Evolutionary conservation across 2,797 vertebrate species (phyloP).

Genomic region (Mormyrops attenuatus): DNA sequence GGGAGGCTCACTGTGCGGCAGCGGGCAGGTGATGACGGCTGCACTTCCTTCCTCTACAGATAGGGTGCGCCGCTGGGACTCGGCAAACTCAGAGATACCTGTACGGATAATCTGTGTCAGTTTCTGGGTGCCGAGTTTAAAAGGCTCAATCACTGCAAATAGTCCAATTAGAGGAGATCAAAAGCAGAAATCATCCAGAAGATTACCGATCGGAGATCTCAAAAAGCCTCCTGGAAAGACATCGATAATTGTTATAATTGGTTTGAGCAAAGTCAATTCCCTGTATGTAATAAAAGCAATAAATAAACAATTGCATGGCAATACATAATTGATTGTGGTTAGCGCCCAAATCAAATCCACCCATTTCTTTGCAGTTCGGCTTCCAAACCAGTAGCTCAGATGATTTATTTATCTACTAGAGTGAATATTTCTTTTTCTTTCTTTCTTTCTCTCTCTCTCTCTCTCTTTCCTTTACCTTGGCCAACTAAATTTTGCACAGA

Average conservation of each 20-base stretch:
- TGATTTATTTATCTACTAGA: no score
- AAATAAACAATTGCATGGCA: background rate
- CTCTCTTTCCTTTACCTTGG: background rate
- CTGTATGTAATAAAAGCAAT: background rate
- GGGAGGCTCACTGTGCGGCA: slow-evolving; percentile 77
- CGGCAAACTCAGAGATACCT: slow-evolving; percentile 77
- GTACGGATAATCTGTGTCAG: slow-evolving; percentile 5
- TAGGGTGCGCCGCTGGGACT: slow-evolving; percentile 51
- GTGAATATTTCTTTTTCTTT: background rate
- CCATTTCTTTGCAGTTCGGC: background rate
- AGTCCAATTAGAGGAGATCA: background rate
- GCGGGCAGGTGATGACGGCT: slow-evolving; percentile 70
- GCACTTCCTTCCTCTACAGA: slow-evolving; percentile 69
- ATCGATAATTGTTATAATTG: background rate
- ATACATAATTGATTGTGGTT: background rate
- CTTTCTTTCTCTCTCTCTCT: background rate
- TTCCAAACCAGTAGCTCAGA: no score
- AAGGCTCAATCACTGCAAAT: background rate
- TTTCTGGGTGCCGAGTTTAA: background rate
- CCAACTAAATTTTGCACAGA: background rate
- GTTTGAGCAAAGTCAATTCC: background rate
- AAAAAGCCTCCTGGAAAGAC: background rate
- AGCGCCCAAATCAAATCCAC: slow-evolving; percentile 6
- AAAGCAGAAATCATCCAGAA: background rate
- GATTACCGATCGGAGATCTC: background rate